Base-by-base conservation (phyloP, 2,797 vertebrate species). In the Myiothlypis chrysogaster region DNA sequence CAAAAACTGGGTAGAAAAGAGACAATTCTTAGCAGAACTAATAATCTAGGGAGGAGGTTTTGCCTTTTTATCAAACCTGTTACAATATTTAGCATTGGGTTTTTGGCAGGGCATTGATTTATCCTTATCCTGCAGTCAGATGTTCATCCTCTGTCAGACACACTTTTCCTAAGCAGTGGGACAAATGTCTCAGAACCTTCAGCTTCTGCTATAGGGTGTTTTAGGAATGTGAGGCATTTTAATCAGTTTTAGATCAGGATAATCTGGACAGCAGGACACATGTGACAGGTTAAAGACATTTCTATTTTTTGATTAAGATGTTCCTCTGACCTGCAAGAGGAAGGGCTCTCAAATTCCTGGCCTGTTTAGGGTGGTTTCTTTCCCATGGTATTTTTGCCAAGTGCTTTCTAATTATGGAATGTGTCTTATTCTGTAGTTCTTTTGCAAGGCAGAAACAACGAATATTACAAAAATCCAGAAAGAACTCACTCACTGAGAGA, bases 351-450 rank as follows among this genome's bases (percentile, higher is more conserved):
- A 41, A 70, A 96, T 96, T 96, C 95, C 85, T 94, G 81, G 80
- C 75, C 93, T 80, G 63, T 87, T 82, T 57, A 77, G 91, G 90
- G 88, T 87, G 86, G 80, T 93, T 94, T 96, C 63, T 94, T 96
- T 94, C 93, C 90, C 80, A 89, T 87, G 90, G 71, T 96, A 73
- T 79, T 92, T 91, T 96, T 95, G 94, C 94, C 95, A 96, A 94
- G 49, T 84, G 69, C 63, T 87, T 94, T 94, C 93, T 95, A 93
- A 97, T 95, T 96, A 89, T 92, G 95, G 93, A 94, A 94, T 77
- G 60, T 70, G 25, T 76, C 63, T 63, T 85, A 61, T 69, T 96
- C 82, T 65, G 52, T 44, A 81, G 83, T 79, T 93, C 76, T 92
- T 91, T n/a, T 65, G 83, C 65, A 73, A 93, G 70, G 73, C 76